Evolutionary conservation across 2,888 invertebrate genomes (phyloP), one percentile per base, ranked within the genome.

Genomic region (Drosophila eohydei): DNA sequence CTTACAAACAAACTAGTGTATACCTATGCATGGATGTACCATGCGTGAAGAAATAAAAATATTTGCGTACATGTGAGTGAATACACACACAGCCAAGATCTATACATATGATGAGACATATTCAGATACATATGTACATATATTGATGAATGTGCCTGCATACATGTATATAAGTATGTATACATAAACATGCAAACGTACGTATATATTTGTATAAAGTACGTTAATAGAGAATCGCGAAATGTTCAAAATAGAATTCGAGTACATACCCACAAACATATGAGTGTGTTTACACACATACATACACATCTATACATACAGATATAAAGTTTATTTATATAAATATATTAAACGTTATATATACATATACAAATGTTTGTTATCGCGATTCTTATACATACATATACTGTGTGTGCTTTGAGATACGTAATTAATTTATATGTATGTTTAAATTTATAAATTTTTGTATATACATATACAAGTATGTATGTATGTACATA

Each of bases 241-340:
- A 38, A 43, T 21, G 55, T 55, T 71, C 56, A 71, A 71, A 71
- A 71, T 63, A 71, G 71, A 71, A 71, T 64, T 64, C 38, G 46
- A 62, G 62, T 50, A 52, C 50, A 34, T 26, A 26, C 21, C 11
- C 32, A 32, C 21, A 51, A 16, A 21, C 21, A 21, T 21, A 4
- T 34, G 46, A 14, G 28, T 41, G 41, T 41, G 16, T 14, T 28
- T 28, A 14, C 34, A 36, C 5, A 51, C 3, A 26, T 7, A 14
- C 3, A 32, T 8, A n/a, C 28, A 12, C 11, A 32, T 16, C 32
- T 11, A 51, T 9, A 60, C 6, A 40, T 26, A 30, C 43, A 21
- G 34, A 50, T 40, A 12, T 34, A 30, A 21, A 21, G 1, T 21
- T 21, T 28, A 34, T 38, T 30, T n/a, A 48, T 36, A 26, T 16